Base-by-base conservation (phyloP, 2,888 invertebrate species). In the Allacma fusca region DNA sequence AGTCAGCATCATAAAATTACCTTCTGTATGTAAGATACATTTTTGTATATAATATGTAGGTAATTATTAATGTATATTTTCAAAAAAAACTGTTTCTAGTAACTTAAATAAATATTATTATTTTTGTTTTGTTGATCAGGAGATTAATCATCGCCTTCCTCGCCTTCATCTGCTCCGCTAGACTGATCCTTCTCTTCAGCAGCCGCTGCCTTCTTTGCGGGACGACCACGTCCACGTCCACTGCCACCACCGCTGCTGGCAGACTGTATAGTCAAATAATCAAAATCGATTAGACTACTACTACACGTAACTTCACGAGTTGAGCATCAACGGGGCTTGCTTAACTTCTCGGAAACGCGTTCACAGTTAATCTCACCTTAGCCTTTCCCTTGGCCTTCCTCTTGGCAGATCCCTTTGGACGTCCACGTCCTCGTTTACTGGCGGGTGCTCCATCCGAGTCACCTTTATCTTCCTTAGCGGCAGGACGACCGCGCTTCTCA, bases 351-450 rank as follows among this genome's bases (percentile, higher is more conserved):
- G n/a, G n/a, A n/a, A n/a, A n/a, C n/a, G n/a, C n/a, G n/a, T n/a
- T n/a, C n/a, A n/a, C 23, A 76, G 21, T 40, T 4, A 72, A 16
- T 4, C 40, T 68, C 83, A 86, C 85, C 84, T 88, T 88, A 16
- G 87, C 84, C 84, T 87, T 87, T 19, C 85, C 84, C 65, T 85
- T 85, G 24, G 86, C 85, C 86, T 88, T 89, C 85, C 89, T 89
- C 44, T 83, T 83, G 67, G 87, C 88, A 72, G 88, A 87, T 28
- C 89, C 89, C 84, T 89, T 89, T 40, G 90, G 90, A 79, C 90
- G 86, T 64, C 90, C 90, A 59, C 90, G 87, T 13, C 89, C 89
- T 73, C 89, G 85, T 84, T 90, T 90, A 26, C 87, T 88, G 59
- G 89, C 88, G 5, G 86, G 84, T 34, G 85, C n/a, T n/a, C n/a